Evolutionary conservation across 2,888 invertebrate genomes (phyloP).

Genomic region (Orthonevra nobilis): DNA sequence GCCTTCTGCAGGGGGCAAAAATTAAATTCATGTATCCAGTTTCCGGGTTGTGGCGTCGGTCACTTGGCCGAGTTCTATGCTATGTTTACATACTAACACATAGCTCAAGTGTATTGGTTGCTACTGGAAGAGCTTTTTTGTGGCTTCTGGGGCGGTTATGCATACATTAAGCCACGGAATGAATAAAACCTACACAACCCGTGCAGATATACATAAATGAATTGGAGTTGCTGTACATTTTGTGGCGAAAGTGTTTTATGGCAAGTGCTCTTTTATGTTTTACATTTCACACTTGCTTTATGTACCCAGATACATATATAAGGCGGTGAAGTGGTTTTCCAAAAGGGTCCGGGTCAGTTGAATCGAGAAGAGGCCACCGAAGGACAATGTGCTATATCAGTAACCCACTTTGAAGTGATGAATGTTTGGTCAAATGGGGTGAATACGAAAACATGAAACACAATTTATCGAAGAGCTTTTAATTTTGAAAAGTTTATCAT

Average conservation of each 20-base stretch:
- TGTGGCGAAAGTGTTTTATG: slow-evolving; percentile 68
- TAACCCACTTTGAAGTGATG: slow-evolving; percentile 63
- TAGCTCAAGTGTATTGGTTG: not conserved
- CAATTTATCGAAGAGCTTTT: slow-evolving; percentile 32
- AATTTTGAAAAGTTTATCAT: not conserved
- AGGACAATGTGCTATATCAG: slow-evolving; percentile 65
- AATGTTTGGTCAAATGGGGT: slow-evolving; percentile 47
- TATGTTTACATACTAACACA: not conserved
- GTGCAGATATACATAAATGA: slow-evolving; percentile 17
- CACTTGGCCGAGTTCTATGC: slow-evolving; percentile 25
- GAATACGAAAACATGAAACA: slow-evolving; percentile 54
- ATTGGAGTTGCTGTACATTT: slow-evolving; percentile 43
- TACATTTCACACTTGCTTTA: slow-evolving; percentile 56
- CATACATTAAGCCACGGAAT: slow-evolving; percentile 60
- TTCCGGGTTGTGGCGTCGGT: not conserved
- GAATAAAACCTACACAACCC: slow-evolving; percentile 53
- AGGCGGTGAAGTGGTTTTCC: slow-evolving; percentile 28
- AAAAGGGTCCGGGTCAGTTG: slow-evolving; percentile 33
- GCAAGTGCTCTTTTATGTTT: slow-evolving; percentile 66
- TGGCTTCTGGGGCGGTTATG: slow-evolving; percentile 46
- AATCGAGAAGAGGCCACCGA: slow-evolving; percentile 34
- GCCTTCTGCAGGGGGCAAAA: slow-evolving; percentile 1
- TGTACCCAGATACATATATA: slow-evolving; percentile 5
- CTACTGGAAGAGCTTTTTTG: slow-evolving; percentile 24
- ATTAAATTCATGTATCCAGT: not conserved